A percentile compares a stretch with the other conserved stretches of the same genome.
Conservation (phyloP, 2,113 vertebrate species). For the Nymphicus hollandicus region DNA sequence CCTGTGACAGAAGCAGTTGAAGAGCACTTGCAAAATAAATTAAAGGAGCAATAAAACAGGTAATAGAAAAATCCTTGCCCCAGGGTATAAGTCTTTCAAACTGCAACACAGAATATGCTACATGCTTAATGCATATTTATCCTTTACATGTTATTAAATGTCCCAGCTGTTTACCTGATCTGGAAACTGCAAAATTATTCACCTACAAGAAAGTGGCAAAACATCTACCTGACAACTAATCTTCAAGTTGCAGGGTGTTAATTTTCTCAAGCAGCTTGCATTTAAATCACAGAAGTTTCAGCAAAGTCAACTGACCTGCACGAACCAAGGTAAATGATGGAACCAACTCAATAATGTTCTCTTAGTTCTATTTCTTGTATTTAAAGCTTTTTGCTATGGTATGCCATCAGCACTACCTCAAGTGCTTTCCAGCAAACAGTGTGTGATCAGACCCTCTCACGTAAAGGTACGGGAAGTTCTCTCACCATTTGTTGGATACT, state of each 20-base stretch:
- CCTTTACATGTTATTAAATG: not conserved
- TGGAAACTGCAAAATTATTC: not conserved
- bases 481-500: not conserved
- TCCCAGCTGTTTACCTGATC: not conserved
- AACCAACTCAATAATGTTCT: not conserved
- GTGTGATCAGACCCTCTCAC: not conserved
- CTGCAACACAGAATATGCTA: fast-evolving
- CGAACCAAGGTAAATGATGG: not conserved
- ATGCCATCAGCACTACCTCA: too few relatives aligned
- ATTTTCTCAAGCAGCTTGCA: not conserved
- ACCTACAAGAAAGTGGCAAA: not conserved
- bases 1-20: not conserved
- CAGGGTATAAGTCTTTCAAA: not conserved
- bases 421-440: not conserved
- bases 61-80: not conserved
- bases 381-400: not conserved
- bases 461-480: not conserved
- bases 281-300: not conserved
- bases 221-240: not conserved
- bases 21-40: not conserved
- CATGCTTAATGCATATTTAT: fast-evolving
- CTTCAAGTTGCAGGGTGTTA: not conserved
- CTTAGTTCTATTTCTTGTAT: not conserved
- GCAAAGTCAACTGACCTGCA: not conserved
- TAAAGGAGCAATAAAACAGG: not conserved